A percentile compares a stretch with the other conserved stretches of the same genome.
phyloP scores from a whole-genome alignment of 2,888 invertebrate genomes.

The Sicus ferrugineus region DNA sequence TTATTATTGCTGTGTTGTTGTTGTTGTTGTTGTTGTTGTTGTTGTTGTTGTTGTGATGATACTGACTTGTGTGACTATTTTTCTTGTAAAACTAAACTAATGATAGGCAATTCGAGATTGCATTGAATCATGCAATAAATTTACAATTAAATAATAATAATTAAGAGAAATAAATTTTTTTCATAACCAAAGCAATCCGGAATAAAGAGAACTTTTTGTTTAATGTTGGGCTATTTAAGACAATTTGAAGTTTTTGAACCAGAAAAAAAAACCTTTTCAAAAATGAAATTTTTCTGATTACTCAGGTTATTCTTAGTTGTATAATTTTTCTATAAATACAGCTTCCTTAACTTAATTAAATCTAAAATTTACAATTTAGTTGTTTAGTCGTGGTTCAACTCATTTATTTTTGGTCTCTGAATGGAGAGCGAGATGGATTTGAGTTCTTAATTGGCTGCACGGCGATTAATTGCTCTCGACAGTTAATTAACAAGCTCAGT shows the following conservation, averaged over 20 bases:
- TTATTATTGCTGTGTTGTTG: not conserved
- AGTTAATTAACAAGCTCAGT: no score
- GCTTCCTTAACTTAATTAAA: not conserved
- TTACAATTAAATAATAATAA: no score
- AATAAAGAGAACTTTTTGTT: not conserved
- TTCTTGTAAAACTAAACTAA: not conserved
- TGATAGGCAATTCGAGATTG: not conserved
- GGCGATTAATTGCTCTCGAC: no score
- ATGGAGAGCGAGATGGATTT: no score
- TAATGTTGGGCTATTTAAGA: not conserved
- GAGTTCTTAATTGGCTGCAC: no score
- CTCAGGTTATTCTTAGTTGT: not conserved
- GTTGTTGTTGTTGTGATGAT: not conserved
- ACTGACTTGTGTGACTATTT: not conserved
- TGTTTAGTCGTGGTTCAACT: not conserved
- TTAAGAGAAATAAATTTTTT: no score
- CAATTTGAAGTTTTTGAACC: not conserved
- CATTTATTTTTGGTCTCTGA: not conserved
- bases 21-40: not conserved
- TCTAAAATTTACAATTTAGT: slow-evolving; percentile 9
- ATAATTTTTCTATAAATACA: slow-evolving; percentile 3
- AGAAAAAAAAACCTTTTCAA: not conserved
- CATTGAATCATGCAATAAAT: no score
- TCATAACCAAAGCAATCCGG: no score
- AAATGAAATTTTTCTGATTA: not conserved